A percentile compares a stretch with the other conserved stretches of the same genome.
Evolutionary conservation across 2,888 invertebrate species (phyloP).

Genomic region (Spicauda simplicius): DNA sequence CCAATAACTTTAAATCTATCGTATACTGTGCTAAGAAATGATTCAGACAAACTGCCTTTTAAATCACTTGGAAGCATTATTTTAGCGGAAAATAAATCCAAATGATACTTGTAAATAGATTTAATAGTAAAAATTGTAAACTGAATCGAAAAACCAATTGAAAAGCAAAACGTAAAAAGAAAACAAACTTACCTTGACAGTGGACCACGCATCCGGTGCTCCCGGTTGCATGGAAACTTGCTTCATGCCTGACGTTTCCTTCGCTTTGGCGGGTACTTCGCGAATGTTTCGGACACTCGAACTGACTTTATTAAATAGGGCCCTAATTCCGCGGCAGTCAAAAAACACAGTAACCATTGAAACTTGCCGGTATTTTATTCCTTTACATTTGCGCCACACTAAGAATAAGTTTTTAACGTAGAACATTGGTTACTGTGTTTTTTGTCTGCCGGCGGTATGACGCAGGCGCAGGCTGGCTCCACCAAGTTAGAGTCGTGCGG

Average conservation of each 20-base stretch:
- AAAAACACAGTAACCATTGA: slow-evolving; percentile 31
- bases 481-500: slow-evolving; percentile 69
- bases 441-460: slow-evolving; percentile 43
- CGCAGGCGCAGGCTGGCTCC: slow-evolving; percentile 47
- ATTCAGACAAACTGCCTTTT: slow-evolving; percentile 9
- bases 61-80: neutral
- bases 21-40: slow-evolving; percentile 3
- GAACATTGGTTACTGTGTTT: slow-evolving; percentile 37
- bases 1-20: slow-evolving; percentile 32
- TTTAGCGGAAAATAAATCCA: neutral
- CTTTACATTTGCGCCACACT: neutral
- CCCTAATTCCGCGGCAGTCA: slow-evolving; percentile 39
- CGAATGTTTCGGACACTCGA: slow-evolving; percentile 48
- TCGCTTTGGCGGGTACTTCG: slow-evolving; percentile 45
- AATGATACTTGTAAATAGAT: neutral
- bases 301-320: slow-evolving; percentile 45
- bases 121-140: neutral
- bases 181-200: slow-evolving; percentile 57
- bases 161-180: slow-evolving; percentile 8
- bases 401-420: neutral
- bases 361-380: neutral
- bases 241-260: slow-evolving; percentile 14
- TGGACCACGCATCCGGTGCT: slow-evolving; percentile 45
- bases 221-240: slow-evolving; percentile 29
- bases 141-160: neutral